phyloP scores from a whole-genome alignment of 2,888 invertebrate species.

The Mythimna impura region DNA sequence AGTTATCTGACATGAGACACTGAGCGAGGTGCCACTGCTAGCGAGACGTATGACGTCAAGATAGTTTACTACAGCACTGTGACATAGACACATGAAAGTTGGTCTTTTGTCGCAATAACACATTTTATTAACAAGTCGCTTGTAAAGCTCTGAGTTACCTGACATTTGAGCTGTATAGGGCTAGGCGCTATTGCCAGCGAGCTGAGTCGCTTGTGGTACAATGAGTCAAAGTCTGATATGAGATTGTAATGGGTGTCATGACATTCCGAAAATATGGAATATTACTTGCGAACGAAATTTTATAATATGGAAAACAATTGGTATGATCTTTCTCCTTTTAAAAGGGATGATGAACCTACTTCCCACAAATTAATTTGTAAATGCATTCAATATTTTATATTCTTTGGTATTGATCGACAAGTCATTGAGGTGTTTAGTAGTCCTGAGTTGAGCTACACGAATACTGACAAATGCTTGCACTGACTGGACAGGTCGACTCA shows the following conservation, averaged over 20 bases:
- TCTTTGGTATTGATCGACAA: too few species aligned
- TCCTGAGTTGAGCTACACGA: too few species aligned
- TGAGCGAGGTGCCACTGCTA: conserved; percentile 42
- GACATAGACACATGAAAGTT: background rate
- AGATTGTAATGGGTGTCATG: background rate
- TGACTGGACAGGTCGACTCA: too few species aligned
- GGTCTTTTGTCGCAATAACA: background rate
- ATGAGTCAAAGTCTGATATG: background rate
- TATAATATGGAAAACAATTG: too few species aligned
- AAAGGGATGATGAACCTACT: too few species aligned
- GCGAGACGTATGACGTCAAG: conserved; percentile 40
- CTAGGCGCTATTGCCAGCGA: background rate
- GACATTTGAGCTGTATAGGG: background rate
- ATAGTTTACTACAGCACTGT: background rate
- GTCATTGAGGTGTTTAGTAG: too few species aligned
- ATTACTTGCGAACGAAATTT: too few species aligned
- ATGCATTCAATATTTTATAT: too few species aligned
- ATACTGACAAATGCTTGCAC: too few species aligned
- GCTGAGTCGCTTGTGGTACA: background rate
- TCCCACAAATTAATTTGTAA: too few species aligned
- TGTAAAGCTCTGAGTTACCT: conserved; percentile 1
- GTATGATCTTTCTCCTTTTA: too few species aligned
- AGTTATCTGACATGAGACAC: conserved; percentile 71
- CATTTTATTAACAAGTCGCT: background rate
- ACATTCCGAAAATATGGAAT: too few species aligned